Evolutionary conservation across 2,888 invertebrate species (phyloP), one percentile per base, ranked within the genome.

Genomic region (Phorcus lineatus): DNA sequence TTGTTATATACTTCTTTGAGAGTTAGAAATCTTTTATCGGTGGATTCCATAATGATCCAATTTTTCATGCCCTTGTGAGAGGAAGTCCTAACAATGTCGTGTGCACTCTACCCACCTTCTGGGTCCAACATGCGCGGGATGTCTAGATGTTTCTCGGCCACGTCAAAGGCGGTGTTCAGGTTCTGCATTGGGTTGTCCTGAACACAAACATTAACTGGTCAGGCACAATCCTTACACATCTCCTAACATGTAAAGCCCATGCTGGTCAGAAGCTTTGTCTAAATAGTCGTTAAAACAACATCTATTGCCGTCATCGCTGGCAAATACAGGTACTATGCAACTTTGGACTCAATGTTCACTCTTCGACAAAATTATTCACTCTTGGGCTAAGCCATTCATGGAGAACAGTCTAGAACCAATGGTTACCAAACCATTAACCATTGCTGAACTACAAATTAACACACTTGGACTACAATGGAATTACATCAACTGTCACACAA

Each of bases 81-180:
- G 22, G 4, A 55, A n/a, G 3, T 4, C 4, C 1, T 9, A 47
- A 47, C 4, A 11, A 13, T 47, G 47, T 47, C 11, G 1, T 9
- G 13, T 47, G 11, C 47, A 47, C 4, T 24, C 19, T 9, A 62
- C 80, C 95, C 95, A 99, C 99, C 99, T 95, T 99, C 99, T 92
- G 99, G 98, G 95, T 99, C 99, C 96, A 99, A 97, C 99, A 99
- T 99, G 95, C 98, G 96, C 91, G 99, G 99, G 95, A 99, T 99
- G 95, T 99, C 99, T 93, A 99, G 95, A 94, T 99, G 98, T 94
- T 99, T 99, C 95, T 99, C 99, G 94, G 99, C 99, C 92, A 99
- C 98, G 95, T 99, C 99, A 94, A 99, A 99, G 93, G 99, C 99
- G 93, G 98, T 97, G 95, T 99, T 99, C 92, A 99, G 95, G 95